A percentile compares a stretch with the other conserved stretches of the same genome.
Conservation (phyloP, 2,113 vertebrate species). For the Pollimyrus isidori region DNA sequence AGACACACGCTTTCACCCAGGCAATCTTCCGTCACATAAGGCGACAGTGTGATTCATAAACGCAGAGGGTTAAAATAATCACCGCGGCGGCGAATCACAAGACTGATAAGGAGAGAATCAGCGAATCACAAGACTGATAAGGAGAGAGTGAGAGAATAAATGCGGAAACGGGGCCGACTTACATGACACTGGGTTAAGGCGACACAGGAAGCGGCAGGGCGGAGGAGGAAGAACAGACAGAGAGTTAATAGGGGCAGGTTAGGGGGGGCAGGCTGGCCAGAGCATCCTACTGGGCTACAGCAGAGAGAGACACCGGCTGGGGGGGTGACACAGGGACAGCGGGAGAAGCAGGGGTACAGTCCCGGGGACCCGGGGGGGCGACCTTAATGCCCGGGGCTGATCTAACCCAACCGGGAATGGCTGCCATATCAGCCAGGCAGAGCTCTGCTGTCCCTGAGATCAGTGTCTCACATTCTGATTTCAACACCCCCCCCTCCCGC, state of each 20-base stretch:
- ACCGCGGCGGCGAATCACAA: slow-evolving; percentile 32
- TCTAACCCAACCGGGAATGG: neutral
- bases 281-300: slow-evolving; percentile 42
- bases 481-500: neutral
- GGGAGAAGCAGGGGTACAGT: too few species aligned
- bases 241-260: slow-evolving; percentile 74
- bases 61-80: neutral
- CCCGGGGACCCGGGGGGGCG: neutral
- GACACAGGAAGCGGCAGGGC: slow-evolving; percentile 77
- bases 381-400: neutral
- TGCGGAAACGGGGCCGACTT: slow-evolving; percentile 73
- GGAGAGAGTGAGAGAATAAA: slow-evolving; percentile 49
- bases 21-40: neutral
- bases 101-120: slow-evolving; percentile 32
- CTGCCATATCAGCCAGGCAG: neutral
- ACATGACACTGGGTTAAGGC: slow-evolving; percentile 98
- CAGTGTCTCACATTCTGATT: neutral
- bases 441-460: neutral
- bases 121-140: slow-evolving; percentile 8
- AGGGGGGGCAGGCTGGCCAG: slow-evolving; percentile 48
- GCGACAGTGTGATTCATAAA: neutral
- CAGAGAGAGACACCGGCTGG: slow-evolving; percentile 1
- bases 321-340: neutral
- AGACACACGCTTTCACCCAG: neutral
- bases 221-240: slow-evolving; percentile 75